phyloP scores from a whole-genome alignment of 2,888 invertebrate genomes.

The Eupithecia centaureata region DNA sequence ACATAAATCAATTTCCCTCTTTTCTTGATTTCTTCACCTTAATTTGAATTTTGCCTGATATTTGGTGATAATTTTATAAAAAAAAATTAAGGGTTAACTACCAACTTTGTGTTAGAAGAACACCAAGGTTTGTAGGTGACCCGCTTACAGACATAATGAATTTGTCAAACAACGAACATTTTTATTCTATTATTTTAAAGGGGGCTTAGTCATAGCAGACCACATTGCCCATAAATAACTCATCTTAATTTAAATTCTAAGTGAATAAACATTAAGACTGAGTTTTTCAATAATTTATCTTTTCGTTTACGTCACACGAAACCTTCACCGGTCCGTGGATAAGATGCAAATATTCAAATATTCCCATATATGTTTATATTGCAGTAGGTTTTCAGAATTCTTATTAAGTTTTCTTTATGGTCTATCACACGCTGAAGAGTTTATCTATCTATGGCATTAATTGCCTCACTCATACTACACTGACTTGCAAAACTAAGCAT shows the following conservation, averaged over 20 bases:
- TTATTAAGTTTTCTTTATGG: neutral
- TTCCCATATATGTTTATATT: too few species aligned
- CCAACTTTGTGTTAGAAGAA: too few species aligned
- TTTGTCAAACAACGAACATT: too few species aligned
- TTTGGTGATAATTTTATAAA: neutral
- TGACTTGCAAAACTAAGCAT: too few species aligned
- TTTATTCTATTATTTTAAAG: too few species aligned
- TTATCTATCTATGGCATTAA: neutral
- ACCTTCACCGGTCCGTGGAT: neutral
- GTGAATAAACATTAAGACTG: neutral
- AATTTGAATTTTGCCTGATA: neutral
- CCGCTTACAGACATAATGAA: too few species aligned
- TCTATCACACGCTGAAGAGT: neutral
- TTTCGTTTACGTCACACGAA: neutral
- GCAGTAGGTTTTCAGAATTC: neutral
- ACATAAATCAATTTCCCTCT: conserved; percentile 20
- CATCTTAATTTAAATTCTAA: neutral
- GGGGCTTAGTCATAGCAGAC: neutral
- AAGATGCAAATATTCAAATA: neutral
- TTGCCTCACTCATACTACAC: too few species aligned
- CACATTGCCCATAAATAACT: neutral
- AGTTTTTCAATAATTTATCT: neutral
- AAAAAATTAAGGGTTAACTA: too few species aligned
- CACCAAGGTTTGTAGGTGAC: too few species aligned
- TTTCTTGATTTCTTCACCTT: neutral